phyloP scores from a whole-genome alignment of 2,888 invertebrate genomes.

The Tipula lateralis region DNA sequence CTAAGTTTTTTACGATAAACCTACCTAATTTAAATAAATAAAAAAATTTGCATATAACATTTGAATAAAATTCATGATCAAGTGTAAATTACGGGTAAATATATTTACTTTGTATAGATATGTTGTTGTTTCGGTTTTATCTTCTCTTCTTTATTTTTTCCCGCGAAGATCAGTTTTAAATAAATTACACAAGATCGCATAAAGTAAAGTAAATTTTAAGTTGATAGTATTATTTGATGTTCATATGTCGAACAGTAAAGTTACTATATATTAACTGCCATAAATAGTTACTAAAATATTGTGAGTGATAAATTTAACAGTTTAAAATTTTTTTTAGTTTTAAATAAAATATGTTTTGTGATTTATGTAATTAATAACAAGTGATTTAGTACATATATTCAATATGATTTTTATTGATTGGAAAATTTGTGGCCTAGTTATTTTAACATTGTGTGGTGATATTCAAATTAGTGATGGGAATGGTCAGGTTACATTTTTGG shows the following conservation, averaged over 20 bases:
- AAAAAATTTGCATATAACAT: not conserved
- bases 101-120: not conserved
- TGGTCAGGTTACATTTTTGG: not conserved
- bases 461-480: not conserved
- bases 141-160: not conserved
- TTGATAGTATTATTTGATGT: not conserved
- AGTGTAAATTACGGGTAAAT: not conserved
- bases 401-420: not conserved
- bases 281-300: not conserved
- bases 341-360: not conserved
- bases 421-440: not conserved
- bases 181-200: not conserved
- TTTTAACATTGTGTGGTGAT: not conserved
- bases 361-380: not conserved
- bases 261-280: not conserved
- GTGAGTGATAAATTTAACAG: not conserved
- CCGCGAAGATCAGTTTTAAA: not conserved
- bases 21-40: not conserved
- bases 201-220: not conserved
- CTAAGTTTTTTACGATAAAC: no score
- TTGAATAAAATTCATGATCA: not conserved
- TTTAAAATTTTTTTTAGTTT: not conserved
- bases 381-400: not conserved
- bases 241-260: conserved; percentile 11
- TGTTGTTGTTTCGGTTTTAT: not conserved